A percentile compares a stretch with the other conserved stretches of the same genome.
These are phyloP conservation scores for Halichondria panicea DNA, from an alignment of 37 sponge, comb jelly and placozoan species.

Conservation along the genomic window DNA sequence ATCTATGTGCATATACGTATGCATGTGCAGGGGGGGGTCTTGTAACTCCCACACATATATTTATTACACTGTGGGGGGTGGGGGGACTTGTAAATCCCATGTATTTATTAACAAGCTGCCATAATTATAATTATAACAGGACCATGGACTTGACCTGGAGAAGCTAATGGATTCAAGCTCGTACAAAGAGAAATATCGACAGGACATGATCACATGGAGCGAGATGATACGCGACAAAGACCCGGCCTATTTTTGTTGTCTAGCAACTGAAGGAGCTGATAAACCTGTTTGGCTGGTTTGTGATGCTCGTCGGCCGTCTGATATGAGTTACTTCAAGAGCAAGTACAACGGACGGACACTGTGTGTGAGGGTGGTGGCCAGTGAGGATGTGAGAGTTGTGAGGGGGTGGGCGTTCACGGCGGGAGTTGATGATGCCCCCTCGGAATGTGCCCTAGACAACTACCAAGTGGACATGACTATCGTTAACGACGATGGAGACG, in stretches of 20 bases:
- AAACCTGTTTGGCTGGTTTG: slow-evolving; percentile 81
- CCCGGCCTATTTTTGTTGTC: slow-evolving; percentile 85
- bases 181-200: slow-evolving; percentile 90
- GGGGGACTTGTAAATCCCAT: no score
- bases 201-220: slow-evolving; percentile 90
- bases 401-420: slow-evolving; percentile 85
- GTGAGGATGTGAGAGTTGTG: slow-evolving; percentile 45
- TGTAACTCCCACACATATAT: no score
- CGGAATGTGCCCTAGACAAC: slow-evolving; percentile 91
- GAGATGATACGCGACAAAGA: slow-evolving; percentile 64
- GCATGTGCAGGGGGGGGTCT: no score
- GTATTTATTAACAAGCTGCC: no score
- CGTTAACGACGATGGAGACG: slow-evolving; percentile 56
- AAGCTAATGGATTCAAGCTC: slow-evolving; percentile 72
- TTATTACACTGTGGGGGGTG: no score
- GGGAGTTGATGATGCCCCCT: slow-evolving; percentile 84
- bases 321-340: slow-evolving; percentile 81
- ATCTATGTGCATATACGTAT: no score
- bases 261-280: slow-evolving; percentile 59
- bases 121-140: no score
- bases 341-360: slow-evolving; percentile 2
- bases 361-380: slow-evolving; percentile 69
- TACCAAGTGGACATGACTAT: slow-evolving; percentile 65
- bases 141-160: slow-evolving; percentile 72
- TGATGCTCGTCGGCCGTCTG: slow-evolving; percentile 79